Evolutionary conservation across 2,888 invertebrate species (phyloP).

Genomic region (Drepana falcataria): DNA sequence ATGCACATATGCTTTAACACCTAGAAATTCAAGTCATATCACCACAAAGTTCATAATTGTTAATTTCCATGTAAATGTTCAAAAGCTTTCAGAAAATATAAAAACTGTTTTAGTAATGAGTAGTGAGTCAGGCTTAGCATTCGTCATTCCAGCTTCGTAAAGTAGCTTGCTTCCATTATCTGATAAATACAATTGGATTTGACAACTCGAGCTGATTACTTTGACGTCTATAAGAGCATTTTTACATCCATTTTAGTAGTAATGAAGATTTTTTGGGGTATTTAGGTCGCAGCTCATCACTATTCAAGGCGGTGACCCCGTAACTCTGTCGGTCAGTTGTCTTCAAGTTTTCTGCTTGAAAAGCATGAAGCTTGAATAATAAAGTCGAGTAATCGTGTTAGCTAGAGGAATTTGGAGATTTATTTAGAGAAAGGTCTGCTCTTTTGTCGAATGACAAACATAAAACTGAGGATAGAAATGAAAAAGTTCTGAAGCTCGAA

Average conservation of each 20-base stretch:
- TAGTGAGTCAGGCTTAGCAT: background rate
- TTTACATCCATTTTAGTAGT: background rate
- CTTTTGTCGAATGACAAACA: background rate
- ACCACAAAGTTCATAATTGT: background rate
- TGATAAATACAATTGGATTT: background rate
- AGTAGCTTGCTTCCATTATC: background rate
- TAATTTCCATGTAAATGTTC: background rate
- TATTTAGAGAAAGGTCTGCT: background rate
- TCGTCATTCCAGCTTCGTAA: background rate
- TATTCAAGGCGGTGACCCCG: background rate
- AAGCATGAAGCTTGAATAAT: background rate
- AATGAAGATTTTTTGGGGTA: background rate
- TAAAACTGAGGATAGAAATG: background rate
- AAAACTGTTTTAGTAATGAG: background rate
- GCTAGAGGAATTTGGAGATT: background rate
- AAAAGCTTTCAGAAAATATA: background rate
- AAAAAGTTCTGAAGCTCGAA: background rate
- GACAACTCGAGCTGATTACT: background rate
- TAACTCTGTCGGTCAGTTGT: background rate
- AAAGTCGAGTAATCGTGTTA: background rate
- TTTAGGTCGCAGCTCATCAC: conserved; percentile 5
- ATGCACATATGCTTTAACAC: no score
- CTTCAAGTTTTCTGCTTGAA: background rate
- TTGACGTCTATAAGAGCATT: background rate
- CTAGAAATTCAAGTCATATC: no score